Percentiles rank a stretch among this genome's conserved stretches.
Conservation (phyloP, 2,113 vertebrate genomes). For the Periophthalmodon schlosseri region DNA sequence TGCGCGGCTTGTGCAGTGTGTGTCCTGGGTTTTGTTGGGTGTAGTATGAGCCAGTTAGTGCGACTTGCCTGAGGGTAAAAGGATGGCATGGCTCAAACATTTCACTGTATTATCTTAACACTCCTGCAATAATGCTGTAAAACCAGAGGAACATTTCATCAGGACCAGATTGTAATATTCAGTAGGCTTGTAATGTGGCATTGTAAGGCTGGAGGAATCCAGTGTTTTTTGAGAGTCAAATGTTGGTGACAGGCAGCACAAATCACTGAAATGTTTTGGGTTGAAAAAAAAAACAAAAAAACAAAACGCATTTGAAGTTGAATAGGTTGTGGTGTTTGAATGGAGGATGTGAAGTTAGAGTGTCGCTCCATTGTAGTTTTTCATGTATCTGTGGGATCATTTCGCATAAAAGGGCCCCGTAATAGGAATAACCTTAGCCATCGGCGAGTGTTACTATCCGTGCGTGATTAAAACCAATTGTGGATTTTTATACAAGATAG, state of each 20-base stretch:
- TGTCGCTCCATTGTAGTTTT: too few relatives aligned
- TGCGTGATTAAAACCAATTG: too few relatives aligned
- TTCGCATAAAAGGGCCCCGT: too few relatives aligned
- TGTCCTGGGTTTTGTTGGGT: constrained; percentile 57
- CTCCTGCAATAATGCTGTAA: constrained; percentile 63
- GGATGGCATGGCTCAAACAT: constrained; percentile 52
- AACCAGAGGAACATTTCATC: constrained; percentile 65
- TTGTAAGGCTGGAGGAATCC: constrained; percentile 16
- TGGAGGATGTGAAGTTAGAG: too few relatives aligned
- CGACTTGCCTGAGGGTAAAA: constrained; percentile 58
- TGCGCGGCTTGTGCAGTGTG: constrained; percentile 48
- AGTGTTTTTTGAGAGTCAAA: background rate
- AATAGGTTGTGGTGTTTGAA: too few relatives aligned
- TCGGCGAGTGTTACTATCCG: too few relatives aligned
- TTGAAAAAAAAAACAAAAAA: too few relatives aligned
- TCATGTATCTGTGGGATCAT: too few relatives aligned
- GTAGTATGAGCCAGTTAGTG: constrained; percentile 55
- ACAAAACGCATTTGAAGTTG: too few relatives aligned
- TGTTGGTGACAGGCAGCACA: constrained; percentile 2
- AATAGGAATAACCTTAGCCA: too few relatives aligned
- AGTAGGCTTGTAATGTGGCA: constrained; percentile 15
- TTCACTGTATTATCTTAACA: constrained; percentile 53
- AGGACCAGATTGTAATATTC: constrained; percentile 29
- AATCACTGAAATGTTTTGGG: background rate
- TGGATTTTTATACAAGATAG: too few relatives aligned